Evolutionary conservation across 1,140 invertebrate species (phyloP).

Genomic region (Bicyclus anynana): DNA sequence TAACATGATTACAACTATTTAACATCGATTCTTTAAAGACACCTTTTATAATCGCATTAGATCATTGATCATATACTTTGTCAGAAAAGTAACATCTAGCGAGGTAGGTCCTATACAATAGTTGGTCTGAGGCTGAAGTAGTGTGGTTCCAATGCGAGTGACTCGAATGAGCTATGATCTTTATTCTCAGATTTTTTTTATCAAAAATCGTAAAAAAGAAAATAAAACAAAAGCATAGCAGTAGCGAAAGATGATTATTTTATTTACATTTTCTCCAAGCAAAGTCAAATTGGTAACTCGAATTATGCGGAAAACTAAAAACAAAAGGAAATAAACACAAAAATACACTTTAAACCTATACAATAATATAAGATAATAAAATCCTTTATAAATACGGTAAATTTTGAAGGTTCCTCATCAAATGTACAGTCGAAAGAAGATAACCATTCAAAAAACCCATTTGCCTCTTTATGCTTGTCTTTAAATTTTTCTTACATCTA

Average conservation of each 20-base stretch:
- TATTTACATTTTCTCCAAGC: conserved; percentile 65
- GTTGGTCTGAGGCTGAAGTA: too few relatives aligned
- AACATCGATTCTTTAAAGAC: too few relatives aligned
- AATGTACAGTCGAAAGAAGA: conserved; percentile 65
- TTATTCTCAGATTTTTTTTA: too few relatives aligned
- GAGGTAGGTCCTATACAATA: too few relatives aligned
- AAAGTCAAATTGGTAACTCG: conserved; percentile 69
- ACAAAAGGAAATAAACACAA: conserved; percentile 40
- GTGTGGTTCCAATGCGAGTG: too few relatives aligned
- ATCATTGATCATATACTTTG: too few relatives aligned
- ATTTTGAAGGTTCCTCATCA: conserved; percentile 64
- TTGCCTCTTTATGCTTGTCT: conserved; percentile 74
- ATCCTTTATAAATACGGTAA: conserved; percentile 49
- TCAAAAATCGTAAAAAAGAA: conserved; percentile 22
- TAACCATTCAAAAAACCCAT: conserved; percentile 66
- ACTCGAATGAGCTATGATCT: too few relatives aligned
- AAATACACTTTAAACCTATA: conserved; percentile 30
- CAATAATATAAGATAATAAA: conserved; percentile 29
- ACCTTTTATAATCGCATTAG: too few relatives aligned
- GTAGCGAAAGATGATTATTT: conserved; percentile 33
- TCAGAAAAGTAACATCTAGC: too few relatives aligned
- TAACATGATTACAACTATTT: too few relatives aligned
- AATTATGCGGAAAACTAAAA: conserved; percentile 60
- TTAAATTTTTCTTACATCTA: conserved; percentile 34
- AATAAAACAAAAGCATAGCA: conserved; percentile 27